Percentiles rank a stretch among this genome's conserved stretches.
Evolutionary conservation across 2,888 invertebrate species (phyloP).

Genomic region (Pyrochroa serraticornis): DNA sequence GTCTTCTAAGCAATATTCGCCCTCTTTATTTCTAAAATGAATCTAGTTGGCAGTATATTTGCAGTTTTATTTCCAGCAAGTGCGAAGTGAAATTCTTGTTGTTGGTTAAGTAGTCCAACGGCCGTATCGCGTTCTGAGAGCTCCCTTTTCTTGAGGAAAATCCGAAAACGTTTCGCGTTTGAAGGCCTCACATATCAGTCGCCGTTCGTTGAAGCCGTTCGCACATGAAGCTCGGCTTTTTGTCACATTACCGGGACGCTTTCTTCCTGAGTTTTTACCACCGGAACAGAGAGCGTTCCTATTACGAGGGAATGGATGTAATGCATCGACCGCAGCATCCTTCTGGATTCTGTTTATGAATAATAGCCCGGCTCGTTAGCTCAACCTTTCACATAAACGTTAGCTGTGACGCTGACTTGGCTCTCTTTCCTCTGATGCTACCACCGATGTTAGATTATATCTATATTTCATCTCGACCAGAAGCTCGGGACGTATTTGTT

Average conservation of each 20-base stretch:
- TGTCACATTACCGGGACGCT: slow-evolving; percentile 5
- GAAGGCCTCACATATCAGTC: not conserved
- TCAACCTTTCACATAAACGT: slow-evolving; percentile 29
- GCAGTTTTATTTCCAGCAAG: slow-evolving; percentile 18
- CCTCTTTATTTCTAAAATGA: too few species aligned
- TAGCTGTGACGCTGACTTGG: slow-evolving; percentile 10
- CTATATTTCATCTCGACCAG: slow-evolving; percentile 24
- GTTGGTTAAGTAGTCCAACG: not conserved
- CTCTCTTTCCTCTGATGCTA: slow-evolving; percentile 20
- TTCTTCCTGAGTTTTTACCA: slow-evolving; percentile 6
- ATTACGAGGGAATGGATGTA: slow-evolving; percentile 22
- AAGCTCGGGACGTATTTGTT: slow-evolving; percentile 8
- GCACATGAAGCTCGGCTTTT: slow-evolving; percentile 7
- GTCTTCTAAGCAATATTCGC: slow-evolving; percentile 25
- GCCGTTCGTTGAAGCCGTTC: slow-evolving; percentile 2
- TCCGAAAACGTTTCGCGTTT: not conserved
- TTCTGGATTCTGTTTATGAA: slow-evolving; percentile 32
- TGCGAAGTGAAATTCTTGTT: slow-evolving; percentile 11
- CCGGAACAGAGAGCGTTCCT: slow-evolving; percentile 7
- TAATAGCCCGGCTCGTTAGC: slow-evolving; percentile 37
- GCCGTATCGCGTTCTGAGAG: too few species aligned
- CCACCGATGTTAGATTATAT: slow-evolving; percentile 20
- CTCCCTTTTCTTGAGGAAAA: slow-evolving; percentile 1
- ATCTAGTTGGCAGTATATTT: slow-evolving; percentile 19
- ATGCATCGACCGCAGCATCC: slow-evolving; percentile 20